These are phyloP conservation scores for Chrysotoxum bicinctum DNA, from an alignment of 2,888 invertebrate genomes.

Conservation along the genomic window DNA sequence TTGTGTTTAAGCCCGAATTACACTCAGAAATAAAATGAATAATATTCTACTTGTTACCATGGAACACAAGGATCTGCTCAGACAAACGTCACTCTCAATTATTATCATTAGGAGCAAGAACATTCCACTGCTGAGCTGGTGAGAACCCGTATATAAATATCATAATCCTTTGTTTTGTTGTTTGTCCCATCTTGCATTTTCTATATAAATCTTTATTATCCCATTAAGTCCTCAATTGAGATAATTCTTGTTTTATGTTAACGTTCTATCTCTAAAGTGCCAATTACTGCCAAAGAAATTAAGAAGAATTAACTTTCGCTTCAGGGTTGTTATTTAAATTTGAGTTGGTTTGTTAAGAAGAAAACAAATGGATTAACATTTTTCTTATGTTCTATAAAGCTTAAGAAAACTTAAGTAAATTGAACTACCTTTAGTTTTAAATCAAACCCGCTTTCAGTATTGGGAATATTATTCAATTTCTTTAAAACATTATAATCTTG, in stretches of 20 bases:
- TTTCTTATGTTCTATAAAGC: not conserved
- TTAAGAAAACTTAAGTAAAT: not conserved
- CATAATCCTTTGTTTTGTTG: not conserved
- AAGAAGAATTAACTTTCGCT: constrained; percentile 4
- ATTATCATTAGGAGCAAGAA: not conserved
- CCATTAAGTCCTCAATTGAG: constrained; percentile 1
- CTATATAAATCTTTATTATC: not conserved
- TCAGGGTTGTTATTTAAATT: not conserved
- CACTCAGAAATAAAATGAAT: not conserved
- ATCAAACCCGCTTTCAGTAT: no score
- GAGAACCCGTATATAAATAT: not conserved
- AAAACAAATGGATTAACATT: not conserved
- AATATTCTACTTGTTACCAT: not conserved
- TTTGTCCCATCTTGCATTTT: constrained; percentile 5
- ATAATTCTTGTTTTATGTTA: not conserved
- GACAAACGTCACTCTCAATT: not conserved
- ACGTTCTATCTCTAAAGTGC: constrained; percentile 8
- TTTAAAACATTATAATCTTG: no score
- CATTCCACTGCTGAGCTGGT: not conserved
- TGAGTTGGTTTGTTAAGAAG: not conserved
- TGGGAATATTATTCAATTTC: no score
- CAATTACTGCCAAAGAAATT: constrained; percentile 9
- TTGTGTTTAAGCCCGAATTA: not conserved
- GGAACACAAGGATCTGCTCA: not conserved
- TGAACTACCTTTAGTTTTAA: not conserved